Base-by-base conservation (phyloP, 1,140 invertebrate genomes). In the Cydia splendana region DNA sequence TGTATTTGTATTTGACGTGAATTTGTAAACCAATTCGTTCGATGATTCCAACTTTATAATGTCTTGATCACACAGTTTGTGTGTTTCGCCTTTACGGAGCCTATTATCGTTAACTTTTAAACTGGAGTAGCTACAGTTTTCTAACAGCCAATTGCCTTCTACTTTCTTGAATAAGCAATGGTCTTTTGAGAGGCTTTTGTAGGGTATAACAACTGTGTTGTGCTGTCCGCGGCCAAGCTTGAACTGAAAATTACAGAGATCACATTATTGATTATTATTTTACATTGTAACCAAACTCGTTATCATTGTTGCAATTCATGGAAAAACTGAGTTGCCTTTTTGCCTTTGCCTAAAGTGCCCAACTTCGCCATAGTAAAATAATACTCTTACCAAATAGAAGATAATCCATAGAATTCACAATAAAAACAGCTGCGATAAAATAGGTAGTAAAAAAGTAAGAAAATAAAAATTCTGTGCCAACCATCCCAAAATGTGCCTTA, bases 151-250 rank as follows among this genome's bases (percentile, higher is more conserved):
- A 6, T 79, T 76, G 78, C 80, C 80, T 45, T 90, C 79, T 30
- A 82, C 80, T 38, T 89, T 89, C 79, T 82, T 90, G 13, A 95
- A 79, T 13, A 88, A 80, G 77, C 94, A 95, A 65, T 95, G 95
- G 48, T 85, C 92, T 80, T 94, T 85, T 10, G 94, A 95, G 82
- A 95, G 93, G 0, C 84, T 79, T 18, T 93, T 28, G 79, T 85
- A 91, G 20, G 94, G 83, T 79, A 95, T 92, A 38, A 93, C 85
- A 73, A 90, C 82, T 65, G 92, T 90, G 76, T 93, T 94, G 5
- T 88, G 84, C 13, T 84, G 81, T 12, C 83, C 89, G 76, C 95
- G 87, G 7, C 94, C 95, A 65, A 95, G 88, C 67, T 84, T 92
- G 77, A 94, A 93, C 94, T 95, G 79, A 76, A 88, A 85, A 62